These are phyloP conservation scores for Neogobius melanostomus DNA, from an alignment of 2,113 vertebrate genomes.

Conservation along the genomic window DNA sequence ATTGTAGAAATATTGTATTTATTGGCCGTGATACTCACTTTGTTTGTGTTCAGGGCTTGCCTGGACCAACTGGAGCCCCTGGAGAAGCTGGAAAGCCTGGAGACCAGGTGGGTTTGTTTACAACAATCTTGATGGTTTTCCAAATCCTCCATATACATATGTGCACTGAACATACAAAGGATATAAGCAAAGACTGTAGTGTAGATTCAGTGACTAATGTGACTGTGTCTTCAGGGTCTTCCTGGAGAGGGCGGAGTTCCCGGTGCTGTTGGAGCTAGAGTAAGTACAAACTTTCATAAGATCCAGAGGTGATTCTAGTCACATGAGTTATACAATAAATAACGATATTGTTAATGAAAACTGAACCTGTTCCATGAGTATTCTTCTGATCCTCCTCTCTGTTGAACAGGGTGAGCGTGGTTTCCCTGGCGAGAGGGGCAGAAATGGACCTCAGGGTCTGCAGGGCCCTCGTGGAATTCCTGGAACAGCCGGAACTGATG, in stretches of 20 bases:
- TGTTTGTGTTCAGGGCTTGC: slow-evolving; percentile 83
- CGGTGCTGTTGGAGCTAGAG: slow-evolving; percentile 88
- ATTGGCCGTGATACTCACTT: slow-evolving; percentile 6
- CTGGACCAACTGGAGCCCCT: slow-evolving; percentile 88
- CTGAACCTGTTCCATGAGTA: neutral
- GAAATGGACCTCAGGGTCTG: slow-evolving; percentile 88
- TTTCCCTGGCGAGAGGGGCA: slow-evolving; percentile 95
- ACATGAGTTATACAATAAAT: neutral
- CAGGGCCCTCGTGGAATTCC: slow-evolving; percentile 92
- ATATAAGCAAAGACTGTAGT: no score
- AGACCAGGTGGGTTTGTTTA: slow-evolving; percentile 83
- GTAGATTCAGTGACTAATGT: neutral
- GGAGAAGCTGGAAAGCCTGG: slow-evolving; percentile 94
- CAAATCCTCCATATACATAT: neutral
- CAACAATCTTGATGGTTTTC: no score
- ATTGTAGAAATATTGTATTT: neutral
- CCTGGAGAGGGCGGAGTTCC: slow-evolving; percentile 90
- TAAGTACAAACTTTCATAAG: slow-evolving; percentile 73
- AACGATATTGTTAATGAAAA: neutral
- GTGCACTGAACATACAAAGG: neutral
- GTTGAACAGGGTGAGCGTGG: slow-evolving; percentile 88
- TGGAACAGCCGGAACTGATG: slow-evolving; percentile 93
- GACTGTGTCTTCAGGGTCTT: slow-evolving; percentile 82
- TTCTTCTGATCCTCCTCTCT: slow-evolving; percentile 15
- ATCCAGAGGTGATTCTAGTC: neutral